phyloP scores from a whole-genome alignment of 2,113 vertebrate species.

The Benitochromis conjunctus region DNA sequence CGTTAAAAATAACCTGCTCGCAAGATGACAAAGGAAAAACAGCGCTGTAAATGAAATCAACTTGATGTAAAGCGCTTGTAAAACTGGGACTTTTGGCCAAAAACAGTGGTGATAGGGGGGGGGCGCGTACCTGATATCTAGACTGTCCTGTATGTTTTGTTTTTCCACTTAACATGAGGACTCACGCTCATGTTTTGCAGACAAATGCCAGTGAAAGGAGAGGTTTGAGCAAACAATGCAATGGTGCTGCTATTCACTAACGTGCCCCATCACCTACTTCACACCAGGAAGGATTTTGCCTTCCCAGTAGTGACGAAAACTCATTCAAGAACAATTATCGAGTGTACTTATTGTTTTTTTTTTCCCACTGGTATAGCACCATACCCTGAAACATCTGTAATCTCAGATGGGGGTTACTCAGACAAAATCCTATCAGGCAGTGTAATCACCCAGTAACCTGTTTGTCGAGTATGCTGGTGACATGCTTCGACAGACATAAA shows the following conservation, averaged over 20 bases:
- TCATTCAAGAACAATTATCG: background rate
- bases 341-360: background rate
- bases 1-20: background rate
- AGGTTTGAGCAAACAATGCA: background rate
- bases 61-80: background rate
- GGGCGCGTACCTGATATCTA: background rate
- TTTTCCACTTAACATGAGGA: background rate
- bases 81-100: background rate
- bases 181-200: background rate
- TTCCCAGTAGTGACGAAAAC: background rate
- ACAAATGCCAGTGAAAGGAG: background rate
- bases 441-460: background rate
- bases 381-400: background rate
- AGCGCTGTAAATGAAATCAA: background rate
- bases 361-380: background rate
- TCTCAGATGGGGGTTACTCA: background rate
- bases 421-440: background rate
- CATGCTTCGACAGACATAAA: background rate
- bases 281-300: background rate
- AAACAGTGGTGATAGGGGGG: background rate
- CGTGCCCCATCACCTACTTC: background rate
- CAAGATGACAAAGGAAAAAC: background rate
- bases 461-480: background rate
- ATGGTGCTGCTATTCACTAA: background rate
- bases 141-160: background rate